phyloP scores from a whole-genome alignment of 2,888 invertebrate species.

The Hirudinaria manillensis region DNA sequence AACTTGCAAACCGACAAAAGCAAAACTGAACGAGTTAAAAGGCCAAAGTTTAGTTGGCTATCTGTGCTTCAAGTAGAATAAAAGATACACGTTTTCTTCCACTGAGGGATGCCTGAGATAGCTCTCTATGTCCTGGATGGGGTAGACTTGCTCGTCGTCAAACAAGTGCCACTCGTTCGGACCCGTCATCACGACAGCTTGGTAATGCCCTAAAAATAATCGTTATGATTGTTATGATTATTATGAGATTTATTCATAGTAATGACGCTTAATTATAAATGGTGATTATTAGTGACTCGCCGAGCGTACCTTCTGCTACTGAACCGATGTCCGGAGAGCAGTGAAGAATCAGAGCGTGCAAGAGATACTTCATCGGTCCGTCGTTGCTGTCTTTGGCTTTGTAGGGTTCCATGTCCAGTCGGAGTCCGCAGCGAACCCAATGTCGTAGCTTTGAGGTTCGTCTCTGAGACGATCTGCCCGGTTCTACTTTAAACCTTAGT shows the following conservation, averaged over 20 bases:
- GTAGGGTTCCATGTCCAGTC: not conserved
- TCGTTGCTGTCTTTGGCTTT: not conserved
- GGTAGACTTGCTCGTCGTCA: slow-evolving; percentile 17
- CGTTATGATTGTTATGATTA: no score
- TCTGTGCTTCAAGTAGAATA: slow-evolving; percentile 15
- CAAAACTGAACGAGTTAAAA: no score
- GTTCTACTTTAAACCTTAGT: slow-evolving; percentile 12
- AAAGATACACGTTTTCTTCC: slow-evolving; percentile 25
- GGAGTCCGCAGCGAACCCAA: not conserved
- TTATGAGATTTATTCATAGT: no score
- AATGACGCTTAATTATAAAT: no score
- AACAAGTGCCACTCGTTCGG: not conserved
- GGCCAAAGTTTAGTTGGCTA: not conserved
- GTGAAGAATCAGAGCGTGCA: slow-evolving; percentile 23
- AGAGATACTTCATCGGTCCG: not conserved
- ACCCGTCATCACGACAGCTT: not conserved
- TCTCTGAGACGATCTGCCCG: not conserved
- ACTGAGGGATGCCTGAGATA: not conserved
- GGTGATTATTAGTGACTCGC: no score
- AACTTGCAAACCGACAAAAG: no score
- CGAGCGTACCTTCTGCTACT: slow-evolving; percentile 5
- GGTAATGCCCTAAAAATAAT: slow-evolving; percentile 23
- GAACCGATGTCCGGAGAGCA: not conserved
- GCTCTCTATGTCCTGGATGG: slow-evolving; percentile 5
- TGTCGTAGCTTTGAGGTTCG: not conserved